These are phyloP conservation scores for Yponomeuta plumbellus DNA, from an alignment of 2,888 invertebrate genomes.

Conservation along the genomic window DNA sequence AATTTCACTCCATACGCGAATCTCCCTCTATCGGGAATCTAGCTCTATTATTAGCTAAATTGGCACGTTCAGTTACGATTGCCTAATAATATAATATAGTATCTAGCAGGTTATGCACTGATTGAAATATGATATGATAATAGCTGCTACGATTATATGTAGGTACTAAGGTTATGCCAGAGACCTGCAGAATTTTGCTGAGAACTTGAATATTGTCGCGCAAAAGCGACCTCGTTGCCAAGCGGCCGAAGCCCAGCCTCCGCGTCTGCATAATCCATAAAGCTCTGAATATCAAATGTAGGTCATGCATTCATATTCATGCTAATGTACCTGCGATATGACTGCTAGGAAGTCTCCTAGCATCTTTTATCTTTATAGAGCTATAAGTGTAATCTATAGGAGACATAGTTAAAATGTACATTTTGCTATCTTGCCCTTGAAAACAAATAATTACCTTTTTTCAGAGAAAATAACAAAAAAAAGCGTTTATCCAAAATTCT, in stretches of 20 bases:
- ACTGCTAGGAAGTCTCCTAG: background rate
- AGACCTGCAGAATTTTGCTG: background rate
- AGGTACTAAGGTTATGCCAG: background rate
- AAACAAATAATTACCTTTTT: too few species aligned
- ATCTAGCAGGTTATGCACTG: too few species aligned
- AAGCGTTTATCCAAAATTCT: too few species aligned
- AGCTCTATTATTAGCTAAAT: background rate
- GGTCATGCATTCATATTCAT: conserved; percentile 8
- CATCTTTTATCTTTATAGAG: background rate
- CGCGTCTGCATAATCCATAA: conserved; percentile 2
- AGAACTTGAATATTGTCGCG: background rate
- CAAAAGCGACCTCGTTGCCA: background rate
- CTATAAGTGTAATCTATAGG: background rate
- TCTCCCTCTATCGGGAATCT: background rate
- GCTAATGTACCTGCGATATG: background rate
- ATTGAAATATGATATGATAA: too few species aligned
- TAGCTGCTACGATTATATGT: too few species aligned
- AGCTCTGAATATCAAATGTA: background rate
- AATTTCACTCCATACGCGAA: background rate
- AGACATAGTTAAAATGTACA: background rate
- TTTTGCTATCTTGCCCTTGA: too few species aligned
- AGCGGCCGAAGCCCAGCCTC: background rate
- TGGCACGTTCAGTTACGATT: background rate
- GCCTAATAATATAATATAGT: too few species aligned
- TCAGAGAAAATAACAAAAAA: too few species aligned